Base-by-base conservation (phyloP, 1,140 invertebrate species). In the Anastatus disparis region DNA sequence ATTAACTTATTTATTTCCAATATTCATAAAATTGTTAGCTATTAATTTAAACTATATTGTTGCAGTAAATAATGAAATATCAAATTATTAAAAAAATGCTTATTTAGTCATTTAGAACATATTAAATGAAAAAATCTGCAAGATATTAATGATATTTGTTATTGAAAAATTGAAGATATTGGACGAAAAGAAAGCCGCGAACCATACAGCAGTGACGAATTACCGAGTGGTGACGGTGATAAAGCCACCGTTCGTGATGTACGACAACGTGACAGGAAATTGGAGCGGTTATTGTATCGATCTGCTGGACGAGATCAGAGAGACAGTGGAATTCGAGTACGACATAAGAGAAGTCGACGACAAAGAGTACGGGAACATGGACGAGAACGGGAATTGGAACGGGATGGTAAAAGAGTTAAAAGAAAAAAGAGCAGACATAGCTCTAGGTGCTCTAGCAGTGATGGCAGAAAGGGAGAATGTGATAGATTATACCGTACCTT, bases 381-480 rank as follows among this genome's bases (percentile, higher is more conserved):
- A 93, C 70, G 92, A 93, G 13, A 91, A 94, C 50, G 90, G 93
- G 0, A 91, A 93, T 70, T 99, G 97, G 96, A 94, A 94, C 82
- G 97, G 97, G 1, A 92, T 98, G 86, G 93, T 99, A 1, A 92
- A 91, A 75, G 96, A 98, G 79, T 84, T 99, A 1, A 92, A 96
- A 38, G 93, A 96, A 42, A 96, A 97, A 84, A 89, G 91, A 73
- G 96, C 96, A 0, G 95, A 98, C 79, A 96, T 98, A 70, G 96
- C 93, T 0, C 79, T 98, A 4, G 93, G 92, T 0, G 93, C 95
- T 0, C 86, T 97, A 73, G 94, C 94, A 0, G 96, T 97, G 0
- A 97, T 97, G 93, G 95, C 96, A 0, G 96, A 98, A 82, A 87
- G 96, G 20, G 96, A 98, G 82, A 96, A 94, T 76, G 95, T 97